Evolutionary conservation across 2,113 vertebrate genomes (phyloP), one percentile per base, ranked within the genome.

Genomic region (Piprites chloris): DNA sequence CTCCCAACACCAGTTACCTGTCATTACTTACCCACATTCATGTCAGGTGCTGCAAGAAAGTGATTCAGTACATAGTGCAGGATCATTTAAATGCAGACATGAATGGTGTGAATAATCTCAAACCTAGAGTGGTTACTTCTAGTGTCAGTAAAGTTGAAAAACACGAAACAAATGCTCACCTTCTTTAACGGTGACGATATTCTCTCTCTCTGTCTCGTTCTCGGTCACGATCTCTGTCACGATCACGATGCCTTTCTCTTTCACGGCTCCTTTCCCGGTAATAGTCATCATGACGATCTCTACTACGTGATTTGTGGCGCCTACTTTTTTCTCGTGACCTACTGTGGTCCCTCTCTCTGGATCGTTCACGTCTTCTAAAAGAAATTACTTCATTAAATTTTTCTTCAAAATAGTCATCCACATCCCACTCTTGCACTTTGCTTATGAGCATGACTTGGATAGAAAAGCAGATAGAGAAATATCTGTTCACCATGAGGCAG

Each of bases 321-420:
- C 99, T 97, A 91, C 99, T 99, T 97, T 99, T 99, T 97, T 99
- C 99, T 96, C 99, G 98, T 90, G 99, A 99, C 93, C 99, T 99
- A 96, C 99, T 99, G 97, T 99, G 99, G 98, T 99, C 99, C 84
- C 99, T 98, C 97, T 99, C 99, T 97, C 99, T 98, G 93, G 99
- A 99, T 93, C 99, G 98, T 97, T 99, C 99, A 98, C 99, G 98
- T 98, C 99, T 99, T 98, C 98, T 98, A 98, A 98, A 97, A 98
- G 91, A 97, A 96, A 98, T 97, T 98, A 98, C 97, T 97, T 97
- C 91, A 98, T 98, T 98, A 98, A 97, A 91, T 80, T 97, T 96
- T 87, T 61, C 85, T 83, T 85, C 72, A 62, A 58, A 91, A 52
- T 8, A 56, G 21, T 16, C 71, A 73, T 4, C 21, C 11, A 4